A percentile compares a stretch with the other conserved stretches of the same genome.
Conservation (phyloP, 2,797 vertebrate species). For the Sebastes matsubarae region DNA sequence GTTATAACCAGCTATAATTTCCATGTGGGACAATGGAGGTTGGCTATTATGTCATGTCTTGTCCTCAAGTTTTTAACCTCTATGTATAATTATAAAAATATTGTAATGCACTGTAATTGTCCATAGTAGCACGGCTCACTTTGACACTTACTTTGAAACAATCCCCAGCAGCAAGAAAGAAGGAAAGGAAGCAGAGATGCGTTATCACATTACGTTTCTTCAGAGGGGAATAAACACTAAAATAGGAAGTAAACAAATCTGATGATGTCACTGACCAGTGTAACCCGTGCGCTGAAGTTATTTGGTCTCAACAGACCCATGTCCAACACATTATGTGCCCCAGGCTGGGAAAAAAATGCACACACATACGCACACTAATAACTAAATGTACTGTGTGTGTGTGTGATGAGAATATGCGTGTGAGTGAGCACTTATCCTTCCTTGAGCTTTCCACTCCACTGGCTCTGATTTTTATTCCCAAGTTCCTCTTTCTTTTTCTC, state of each 20-base stretch:
- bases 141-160: slow-evolving; percentile 73
- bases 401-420: slow-evolving; percentile 7
- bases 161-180: slow-evolving; percentile 32
- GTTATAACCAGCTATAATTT: background rate
- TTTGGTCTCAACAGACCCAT: slow-evolving; percentile 65
- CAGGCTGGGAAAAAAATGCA: slow-evolving; percentile 61
- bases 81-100: background rate
- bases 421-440: slow-evolving; percentile 59
- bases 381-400: background rate
- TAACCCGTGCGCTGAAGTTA: slow-evolving; percentile 48
- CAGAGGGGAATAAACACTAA: background rate
- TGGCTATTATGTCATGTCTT: background rate
- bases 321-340: slow-evolving; percentile 65
- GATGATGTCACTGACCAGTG: slow-evolving; percentile 65
- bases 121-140: background rate
- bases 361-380: slow-evolving; percentile 1
- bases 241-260: background rate
- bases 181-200: background rate
- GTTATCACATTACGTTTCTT: background rate
- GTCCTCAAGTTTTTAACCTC: background rate
- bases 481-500: slow-evolving; percentile 62
- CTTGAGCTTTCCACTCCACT: slow-evolving; percentile 67
- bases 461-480: slow-evolving; percentile 63
- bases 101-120: background rate
- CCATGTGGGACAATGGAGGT: background rate